Percentiles rank a stretch among this genome's conserved stretches.
These are phyloP conservation scores for Conomelus anceps DNA, from an alignment of 2,888 invertebrate genomes.

Conservation along the genomic window DNA sequence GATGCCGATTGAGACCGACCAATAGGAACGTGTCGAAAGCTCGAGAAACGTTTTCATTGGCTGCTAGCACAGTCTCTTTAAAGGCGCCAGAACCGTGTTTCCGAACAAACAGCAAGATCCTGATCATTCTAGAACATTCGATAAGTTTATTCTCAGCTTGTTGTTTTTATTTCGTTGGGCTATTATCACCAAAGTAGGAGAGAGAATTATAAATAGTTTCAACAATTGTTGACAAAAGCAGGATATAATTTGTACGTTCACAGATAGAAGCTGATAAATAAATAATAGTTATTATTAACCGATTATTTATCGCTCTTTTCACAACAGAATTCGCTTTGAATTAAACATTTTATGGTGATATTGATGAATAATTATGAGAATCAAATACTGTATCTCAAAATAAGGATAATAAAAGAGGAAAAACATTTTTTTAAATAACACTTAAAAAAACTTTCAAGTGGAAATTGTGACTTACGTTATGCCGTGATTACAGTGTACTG, in stretches of 20 bases:
- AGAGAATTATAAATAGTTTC: neutral
- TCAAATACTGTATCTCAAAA: too few species aligned
- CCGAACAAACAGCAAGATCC: neutral
- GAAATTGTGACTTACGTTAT: too few species aligned
- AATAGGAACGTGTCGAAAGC: neutral
- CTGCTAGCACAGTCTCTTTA: neutral
- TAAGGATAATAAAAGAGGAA: too few species aligned
- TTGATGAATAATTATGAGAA: too few species aligned
- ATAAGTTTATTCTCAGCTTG: neutral
- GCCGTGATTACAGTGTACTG: too few species aligned
- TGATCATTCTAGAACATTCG: neutral
- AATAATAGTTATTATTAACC: too few species aligned
- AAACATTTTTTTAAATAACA: too few species aligned
- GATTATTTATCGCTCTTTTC: too few species aligned
- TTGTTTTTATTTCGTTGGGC: neutral
- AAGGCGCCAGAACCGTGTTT: neutral
- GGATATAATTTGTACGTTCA: neutral
- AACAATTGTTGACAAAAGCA: neutral
- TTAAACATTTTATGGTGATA: too few species aligned
- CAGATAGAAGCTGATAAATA: too few species aligned
- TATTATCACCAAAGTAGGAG: neutral
- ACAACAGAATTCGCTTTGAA: too few species aligned
- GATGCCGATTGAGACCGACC: neutral
- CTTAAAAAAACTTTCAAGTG: too few species aligned
- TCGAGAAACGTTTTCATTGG: neutral